phyloP scores from a whole-genome alignment of 92 coral and sea anemone species.

The Heliopora coerulea region DNA sequence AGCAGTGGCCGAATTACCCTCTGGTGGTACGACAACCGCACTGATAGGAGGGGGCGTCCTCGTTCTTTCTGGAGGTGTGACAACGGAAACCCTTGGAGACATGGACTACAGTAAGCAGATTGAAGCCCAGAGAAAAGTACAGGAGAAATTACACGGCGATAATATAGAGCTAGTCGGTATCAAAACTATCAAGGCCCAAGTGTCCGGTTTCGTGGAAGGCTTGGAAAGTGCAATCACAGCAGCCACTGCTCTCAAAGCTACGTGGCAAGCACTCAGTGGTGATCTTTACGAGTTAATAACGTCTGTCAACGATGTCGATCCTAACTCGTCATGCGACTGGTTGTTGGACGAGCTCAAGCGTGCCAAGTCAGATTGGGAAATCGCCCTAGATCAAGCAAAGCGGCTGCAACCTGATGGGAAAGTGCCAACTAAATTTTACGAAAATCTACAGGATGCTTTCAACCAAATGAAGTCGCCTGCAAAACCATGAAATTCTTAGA shows the following conservation, averaged over 20 bases:
- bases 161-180: constrained; percentile 11
- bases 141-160: not conserved
- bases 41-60: constrained; percentile 27
- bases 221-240: constrained; percentile 17
- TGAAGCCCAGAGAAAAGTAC: constrained; percentile 29
- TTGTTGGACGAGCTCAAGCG: constrained; percentile 35
- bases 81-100: constrained; percentile 13
- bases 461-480: constrained; percentile 8
- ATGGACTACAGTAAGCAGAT: constrained; percentile 44
- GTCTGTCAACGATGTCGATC: constrained; percentile 33
- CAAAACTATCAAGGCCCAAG: constrained; percentile 12
- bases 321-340: constrained; percentile 7
- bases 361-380: constrained; percentile 39
- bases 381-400: constrained; percentile 41
- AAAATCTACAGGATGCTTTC: constrained; percentile 31
- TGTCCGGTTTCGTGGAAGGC: constrained; percentile 22
- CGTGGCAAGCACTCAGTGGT: constrained; percentile 39
- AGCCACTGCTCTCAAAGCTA: constrained; percentile 8
- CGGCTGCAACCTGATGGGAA: constrained; percentile 45
- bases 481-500: too few species aligned
- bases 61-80: not conserved
- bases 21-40: constrained; percentile 25
- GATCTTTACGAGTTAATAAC: constrained; percentile 36
- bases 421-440: constrained; percentile 13
- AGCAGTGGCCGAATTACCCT: constrained; percentile 17